Evolutionary conservation across 2,797 vertebrate species (phyloP).

Genomic region (Coregonus suidteri): DNA sequence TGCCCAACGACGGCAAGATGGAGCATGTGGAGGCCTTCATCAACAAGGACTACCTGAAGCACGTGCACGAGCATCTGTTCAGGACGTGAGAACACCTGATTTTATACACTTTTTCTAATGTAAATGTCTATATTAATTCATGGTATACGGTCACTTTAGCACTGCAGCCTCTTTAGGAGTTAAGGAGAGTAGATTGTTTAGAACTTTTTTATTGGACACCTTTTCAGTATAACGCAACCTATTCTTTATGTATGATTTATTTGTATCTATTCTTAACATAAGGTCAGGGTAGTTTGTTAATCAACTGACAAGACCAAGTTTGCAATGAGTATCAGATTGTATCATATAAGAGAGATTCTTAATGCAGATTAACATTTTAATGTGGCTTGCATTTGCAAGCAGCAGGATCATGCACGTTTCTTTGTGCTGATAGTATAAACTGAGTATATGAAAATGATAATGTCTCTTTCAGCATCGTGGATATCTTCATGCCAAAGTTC

Average conservation of each 20-base stretch:
- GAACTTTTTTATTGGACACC: neutral
- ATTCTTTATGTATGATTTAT: neutral
- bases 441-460: neutral
- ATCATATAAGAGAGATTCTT: too few species aligned
- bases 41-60: slow-evolving; percentile 62
- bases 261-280: neutral
- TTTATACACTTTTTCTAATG: neutral
- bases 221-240: neutral
- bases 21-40: slow-evolving; percentile 75
- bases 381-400: too few species aligned
- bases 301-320: neutral
- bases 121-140: neutral
- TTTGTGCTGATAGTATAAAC: neutral
- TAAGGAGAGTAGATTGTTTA: neutral
- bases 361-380: too few species aligned
- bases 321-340: too few species aligned
- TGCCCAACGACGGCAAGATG: slow-evolving; percentile 84
- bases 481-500: slow-evolving; percentile 76
- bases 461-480: slow-evolving; percentile 62
- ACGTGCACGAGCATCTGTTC: slow-evolving; percentile 72
- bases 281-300: neutral
- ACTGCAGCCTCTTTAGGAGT: neutral
- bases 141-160: neutral
- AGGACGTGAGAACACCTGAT: slow-evolving; percentile 65
- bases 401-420: too few species aligned